phyloP scores from a whole-genome alignment of 1,140 invertebrate species.

The Hylaeus anthracinus region DNA sequence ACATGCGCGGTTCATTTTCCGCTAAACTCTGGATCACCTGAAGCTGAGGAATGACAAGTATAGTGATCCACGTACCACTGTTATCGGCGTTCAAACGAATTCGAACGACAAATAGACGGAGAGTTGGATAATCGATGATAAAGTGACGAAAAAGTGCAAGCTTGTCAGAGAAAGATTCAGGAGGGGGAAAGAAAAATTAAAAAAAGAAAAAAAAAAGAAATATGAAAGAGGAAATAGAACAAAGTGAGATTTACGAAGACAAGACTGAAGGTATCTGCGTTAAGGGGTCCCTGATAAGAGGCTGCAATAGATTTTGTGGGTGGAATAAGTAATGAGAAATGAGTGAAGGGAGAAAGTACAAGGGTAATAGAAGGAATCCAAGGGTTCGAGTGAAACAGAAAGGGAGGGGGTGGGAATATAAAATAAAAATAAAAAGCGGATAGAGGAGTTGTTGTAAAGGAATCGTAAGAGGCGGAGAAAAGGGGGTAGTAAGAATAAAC shows the following conservation, averaged over 20 bases:
- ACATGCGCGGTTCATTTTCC: constrained; percentile 47
- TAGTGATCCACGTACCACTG: background rate
- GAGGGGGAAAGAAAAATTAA: background rate
- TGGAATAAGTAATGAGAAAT: background rate
- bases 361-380: background rate
- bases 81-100: constrained; percentile 43
- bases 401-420: background rate
- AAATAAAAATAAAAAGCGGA: background rate
- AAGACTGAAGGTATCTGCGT: too few relatives aligned
- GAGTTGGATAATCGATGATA: background rate
- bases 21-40: constrained; percentile 23
- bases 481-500: background rate
- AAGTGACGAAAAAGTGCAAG: too few relatives aligned
- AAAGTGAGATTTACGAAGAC: too few relatives aligned
- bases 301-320: too few relatives aligned
- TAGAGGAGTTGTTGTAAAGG: too few relatives aligned
- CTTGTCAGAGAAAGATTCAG: background rate
- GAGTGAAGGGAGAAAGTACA: background rate
- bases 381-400: background rate
- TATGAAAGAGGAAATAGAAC: too few relatives aligned
- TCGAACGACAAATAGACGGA: constrained; percentile 41
- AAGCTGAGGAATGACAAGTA: constrained; percentile 24
- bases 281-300: too few relatives aligned
- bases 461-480: background rate
- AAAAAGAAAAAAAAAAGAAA: too few relatives aligned